Evolutionary conservation across 2,888 invertebrate genomes (phyloP).

Genomic region (Oeneis ivallda): DNA sequence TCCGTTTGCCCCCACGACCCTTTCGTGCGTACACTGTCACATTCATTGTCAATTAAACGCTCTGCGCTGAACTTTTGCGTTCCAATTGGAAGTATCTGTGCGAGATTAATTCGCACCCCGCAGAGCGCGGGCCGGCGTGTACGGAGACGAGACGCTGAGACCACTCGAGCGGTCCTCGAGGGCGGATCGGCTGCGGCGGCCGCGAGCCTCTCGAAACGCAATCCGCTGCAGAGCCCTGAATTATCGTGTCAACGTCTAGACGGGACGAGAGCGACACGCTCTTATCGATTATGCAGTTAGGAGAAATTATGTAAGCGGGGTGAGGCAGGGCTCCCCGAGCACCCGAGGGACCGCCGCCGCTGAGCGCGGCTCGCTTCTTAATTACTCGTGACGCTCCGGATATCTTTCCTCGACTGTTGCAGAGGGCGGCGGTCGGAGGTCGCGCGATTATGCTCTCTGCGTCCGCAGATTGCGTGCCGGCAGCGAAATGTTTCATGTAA

Average conservation of each 20-base stretch:
- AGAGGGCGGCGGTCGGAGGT: conserved; percentile 33
- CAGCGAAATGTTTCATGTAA: conserved; percentile 35
- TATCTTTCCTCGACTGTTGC: conserved; percentile 44
- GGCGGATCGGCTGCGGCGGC: conserved; percentile 35
- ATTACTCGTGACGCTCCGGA: conserved; percentile 73
- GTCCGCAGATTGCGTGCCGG: conserved; percentile 29
- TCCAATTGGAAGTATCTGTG: conserved; percentile 47
- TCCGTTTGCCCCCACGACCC: conserved; percentile 56
- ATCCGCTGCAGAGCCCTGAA: conserved; percentile 53
- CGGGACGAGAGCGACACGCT: conserved; percentile 62
- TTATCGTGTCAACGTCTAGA: conserved; percentile 62
- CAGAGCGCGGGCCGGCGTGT: conserved; percentile 32
- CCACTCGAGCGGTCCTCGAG: conserved; percentile 46
- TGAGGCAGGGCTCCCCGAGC: conserved; percentile 56
- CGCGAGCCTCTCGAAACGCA: conserved; percentile 53
- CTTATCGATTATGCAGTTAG: conserved; percentile 77
- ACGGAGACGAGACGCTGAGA: conserved; percentile 46
- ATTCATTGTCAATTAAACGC: conserved; percentile 70
- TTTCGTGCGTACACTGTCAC: conserved; percentile 62
- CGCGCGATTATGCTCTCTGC: conserved; percentile 26
- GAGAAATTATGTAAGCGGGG: conserved; percentile 72
- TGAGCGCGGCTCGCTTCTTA: conserved; percentile 69
- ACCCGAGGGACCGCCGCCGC: conserved; percentile 52
- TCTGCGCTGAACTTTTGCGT: conserved; percentile 51
- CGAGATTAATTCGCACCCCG: conserved; percentile 49